Conservation (phyloP, 2,888 invertebrate species). For the Zootermopsis nevadensis region DNA sequence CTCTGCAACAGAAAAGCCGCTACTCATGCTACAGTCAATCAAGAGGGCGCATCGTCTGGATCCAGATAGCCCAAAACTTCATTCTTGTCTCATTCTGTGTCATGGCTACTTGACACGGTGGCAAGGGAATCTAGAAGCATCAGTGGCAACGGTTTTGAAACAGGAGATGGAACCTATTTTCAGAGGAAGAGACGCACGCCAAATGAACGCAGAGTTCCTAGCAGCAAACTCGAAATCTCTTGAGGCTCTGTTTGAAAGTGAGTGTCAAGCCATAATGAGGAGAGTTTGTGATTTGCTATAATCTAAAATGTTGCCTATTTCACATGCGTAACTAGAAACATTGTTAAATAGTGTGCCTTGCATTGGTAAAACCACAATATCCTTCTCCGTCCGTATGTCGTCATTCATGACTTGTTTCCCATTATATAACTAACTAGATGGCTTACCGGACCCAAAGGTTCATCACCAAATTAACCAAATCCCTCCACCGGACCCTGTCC, state of each 20-base stretch:
- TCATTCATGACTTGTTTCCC: no score
- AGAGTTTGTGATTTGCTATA: no score
- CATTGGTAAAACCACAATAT: no score
- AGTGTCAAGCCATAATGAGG: slow-evolving; percentile 33
- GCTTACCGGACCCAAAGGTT: no score
- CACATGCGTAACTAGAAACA: no score
- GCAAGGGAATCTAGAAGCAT: slow-evolving; percentile 62
- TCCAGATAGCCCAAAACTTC: slow-evolving; percentile 81
- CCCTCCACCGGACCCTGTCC: no score
- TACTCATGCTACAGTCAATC: slow-evolving; percentile 96
- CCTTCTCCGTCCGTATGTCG: no score
- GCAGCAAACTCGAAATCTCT: slow-evolving; percentile 72
- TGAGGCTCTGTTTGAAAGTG: slow-evolving; percentile 82
- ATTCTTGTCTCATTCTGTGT: slow-evolving; percentile 88
- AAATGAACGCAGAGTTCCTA: slow-evolving; percentile 79
- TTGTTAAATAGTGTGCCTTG: no score
- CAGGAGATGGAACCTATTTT: slow-evolving; percentile 63
- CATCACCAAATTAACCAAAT: no score
- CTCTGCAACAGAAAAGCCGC: slow-evolving; percentile 77
- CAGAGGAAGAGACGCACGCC: slow-evolving; percentile 68
- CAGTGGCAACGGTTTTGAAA: slow-evolving; percentile 66
- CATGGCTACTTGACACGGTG: slow-evolving; percentile 66
- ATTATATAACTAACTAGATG: no score
- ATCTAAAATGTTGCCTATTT: no score
- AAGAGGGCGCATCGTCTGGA: slow-evolving; percentile 86